Conservation (phyloP, 2,113 vertebrate species). For the Anhinga anhinga region DNA sequence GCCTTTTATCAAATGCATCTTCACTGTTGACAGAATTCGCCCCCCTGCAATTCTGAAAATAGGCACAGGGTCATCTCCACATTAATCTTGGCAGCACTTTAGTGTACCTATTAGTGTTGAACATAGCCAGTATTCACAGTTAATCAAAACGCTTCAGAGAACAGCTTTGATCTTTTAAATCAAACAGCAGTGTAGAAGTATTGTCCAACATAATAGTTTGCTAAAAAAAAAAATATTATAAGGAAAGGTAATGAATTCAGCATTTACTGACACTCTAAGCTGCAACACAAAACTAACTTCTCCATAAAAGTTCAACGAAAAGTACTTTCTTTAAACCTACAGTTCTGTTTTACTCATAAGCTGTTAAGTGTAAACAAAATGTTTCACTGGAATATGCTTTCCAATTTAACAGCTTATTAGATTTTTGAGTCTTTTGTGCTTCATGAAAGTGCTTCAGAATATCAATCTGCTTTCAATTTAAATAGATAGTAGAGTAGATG, state of each 20-base stretch:
- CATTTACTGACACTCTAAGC: background rate
- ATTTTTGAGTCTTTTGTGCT: background rate
- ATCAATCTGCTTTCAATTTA: background rate
- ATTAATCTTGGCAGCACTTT: constrained; percentile 61
- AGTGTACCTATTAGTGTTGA: constrained; percentile 54
- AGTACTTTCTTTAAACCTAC: background rate
- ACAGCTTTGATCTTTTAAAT: constrained; percentile 71
- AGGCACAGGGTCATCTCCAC: constrained; percentile 64
- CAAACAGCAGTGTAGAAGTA: constrained; percentile 49
- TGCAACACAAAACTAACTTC: constrained; percentile 33
- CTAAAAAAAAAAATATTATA: background rate
- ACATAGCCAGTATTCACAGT: constrained; percentile 44
- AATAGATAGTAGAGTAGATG: background rate
- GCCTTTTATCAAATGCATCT: constrained; percentile 85
- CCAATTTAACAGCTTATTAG: background rate
- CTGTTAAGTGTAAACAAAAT: background rate
- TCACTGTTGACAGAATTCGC: constrained; percentile 83
- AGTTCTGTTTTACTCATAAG: background rate
- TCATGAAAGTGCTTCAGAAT: background rate
- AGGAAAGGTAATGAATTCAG: constrained; percentile 51
- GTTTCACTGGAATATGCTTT: background rate
- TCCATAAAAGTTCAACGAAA: background rate
- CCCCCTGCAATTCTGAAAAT: constrained; percentile 82
- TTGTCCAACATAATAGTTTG: constrained; percentile 6
- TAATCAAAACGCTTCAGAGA: constrained; percentile 69